Conservation (phyloP, 2,797 vertebrate genomes). For the Scleropages formosus region DNA sequence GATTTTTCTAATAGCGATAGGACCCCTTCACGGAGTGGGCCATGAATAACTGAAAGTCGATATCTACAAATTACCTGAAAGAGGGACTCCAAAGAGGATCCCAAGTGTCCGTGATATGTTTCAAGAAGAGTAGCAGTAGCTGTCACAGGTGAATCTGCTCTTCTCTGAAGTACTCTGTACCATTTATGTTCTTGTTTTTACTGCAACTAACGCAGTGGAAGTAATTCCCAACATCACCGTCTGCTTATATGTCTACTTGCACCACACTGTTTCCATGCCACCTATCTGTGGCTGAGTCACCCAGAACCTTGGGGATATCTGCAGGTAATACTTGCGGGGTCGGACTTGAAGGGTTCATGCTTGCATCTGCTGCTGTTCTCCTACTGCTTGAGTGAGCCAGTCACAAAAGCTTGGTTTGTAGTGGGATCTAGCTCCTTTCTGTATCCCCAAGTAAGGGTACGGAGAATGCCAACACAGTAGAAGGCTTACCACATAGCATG, state of each 20-base stretch:
- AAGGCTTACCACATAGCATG: slow-evolving; percentile 95
- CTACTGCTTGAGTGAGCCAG: too few relatives aligned
- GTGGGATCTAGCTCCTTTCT: too few relatives aligned
- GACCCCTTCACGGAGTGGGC: too few relatives aligned
- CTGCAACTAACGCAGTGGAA: background rate
- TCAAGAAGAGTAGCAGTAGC: background rate
- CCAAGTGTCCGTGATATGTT: background rate
- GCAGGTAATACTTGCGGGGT: too few relatives aligned
- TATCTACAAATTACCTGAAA: background rate
- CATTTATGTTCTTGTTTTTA: background rate
- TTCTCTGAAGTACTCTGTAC: background rate
- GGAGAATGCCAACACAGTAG: too few relatives aligned
- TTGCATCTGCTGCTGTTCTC: too few relatives aligned
- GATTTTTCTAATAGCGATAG: background rate
- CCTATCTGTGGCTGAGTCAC: background rate
- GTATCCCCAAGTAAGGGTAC: background rate
- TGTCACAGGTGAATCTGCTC: background rate
- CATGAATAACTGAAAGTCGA: background rate
- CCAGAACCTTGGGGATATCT: too few relatives aligned
- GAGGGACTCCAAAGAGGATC: background rate
- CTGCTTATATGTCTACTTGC: background rate
- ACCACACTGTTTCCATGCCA: background rate
- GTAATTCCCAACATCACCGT: slow-evolving; percentile 3
- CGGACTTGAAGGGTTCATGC: too few relatives aligned
- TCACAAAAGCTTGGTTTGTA: too few relatives aligned